These are phyloP conservation scores for Listronotus bonariensis DNA, from an alignment of 1,140 invertebrate species.

Conservation along the genomic window DNA sequence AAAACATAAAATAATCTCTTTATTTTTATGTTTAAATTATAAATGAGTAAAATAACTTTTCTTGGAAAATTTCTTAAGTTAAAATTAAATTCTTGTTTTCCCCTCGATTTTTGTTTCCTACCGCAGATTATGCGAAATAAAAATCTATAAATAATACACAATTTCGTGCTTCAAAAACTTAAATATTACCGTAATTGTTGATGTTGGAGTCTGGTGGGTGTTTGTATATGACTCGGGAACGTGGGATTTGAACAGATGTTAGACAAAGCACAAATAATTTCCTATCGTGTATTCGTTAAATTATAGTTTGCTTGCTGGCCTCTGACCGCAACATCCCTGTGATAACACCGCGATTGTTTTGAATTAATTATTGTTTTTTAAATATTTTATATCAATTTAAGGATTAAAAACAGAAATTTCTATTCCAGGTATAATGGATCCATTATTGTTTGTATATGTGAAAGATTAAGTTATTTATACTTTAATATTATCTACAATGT, in stretches of 20 bases:
- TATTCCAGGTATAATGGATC: too few relatives aligned
- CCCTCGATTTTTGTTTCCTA: too few relatives aligned
- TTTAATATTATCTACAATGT: too few relatives aligned
- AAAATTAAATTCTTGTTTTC: too few relatives aligned
- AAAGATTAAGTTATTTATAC: too few relatives aligned
- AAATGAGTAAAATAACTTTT: too few relatives aligned
- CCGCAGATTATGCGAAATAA: neutral
- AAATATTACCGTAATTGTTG: slow-evolving; percentile 31
- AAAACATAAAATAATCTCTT: too few relatives aligned
- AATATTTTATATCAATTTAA: neutral
- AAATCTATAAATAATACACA: neutral
- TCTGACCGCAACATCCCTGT: slow-evolving; percentile 30
- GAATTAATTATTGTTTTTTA: slow-evolving; percentile 11
- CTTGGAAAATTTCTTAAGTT: too few relatives aligned
- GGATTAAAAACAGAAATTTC: too few relatives aligned
- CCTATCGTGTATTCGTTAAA: slow-evolving; percentile 7
- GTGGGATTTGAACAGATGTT: slow-evolving; percentile 25
- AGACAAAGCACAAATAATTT: slow-evolving; percentile 11
- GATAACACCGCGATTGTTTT: slow-evolving; percentile 5
- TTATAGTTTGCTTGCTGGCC: slow-evolving; percentile 27
- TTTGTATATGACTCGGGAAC: slow-evolving; percentile 22
- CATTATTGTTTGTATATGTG: too few relatives aligned
- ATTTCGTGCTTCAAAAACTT: slow-evolving; percentile 5
- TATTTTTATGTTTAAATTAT: too few relatives aligned
- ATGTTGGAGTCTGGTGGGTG: slow-evolving; percentile 21